A percentile compares a stretch with the other conserved stretches of the same genome.
Evolutionary conservation across 2,113 vertebrate species (phyloP).

Genomic region (Campylorhamphus procurvoides): DNA sequence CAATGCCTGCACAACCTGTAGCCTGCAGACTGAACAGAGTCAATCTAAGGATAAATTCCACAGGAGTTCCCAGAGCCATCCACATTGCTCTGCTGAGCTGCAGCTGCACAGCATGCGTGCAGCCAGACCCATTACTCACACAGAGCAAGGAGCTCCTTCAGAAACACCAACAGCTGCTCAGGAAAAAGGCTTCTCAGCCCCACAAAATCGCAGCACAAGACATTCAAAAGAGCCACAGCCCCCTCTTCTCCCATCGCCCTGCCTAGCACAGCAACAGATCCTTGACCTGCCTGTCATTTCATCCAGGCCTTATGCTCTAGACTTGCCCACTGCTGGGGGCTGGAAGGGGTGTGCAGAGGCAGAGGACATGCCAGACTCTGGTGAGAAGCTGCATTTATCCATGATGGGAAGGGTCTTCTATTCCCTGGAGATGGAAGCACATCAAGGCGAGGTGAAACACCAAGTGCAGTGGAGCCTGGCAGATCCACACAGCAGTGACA

Average conservation of each 20-base stretch:
- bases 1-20: not conserved
- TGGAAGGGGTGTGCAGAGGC: not conserved
- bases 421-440: not conserved
- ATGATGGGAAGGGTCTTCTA: rapidly evolving
- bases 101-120: not conserved
- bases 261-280: not conserved
- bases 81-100: not conserved
- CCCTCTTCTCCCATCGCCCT: not conserved
- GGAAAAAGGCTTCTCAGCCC: not conserved
- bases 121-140: constrained; percentile 16
- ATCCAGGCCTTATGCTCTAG: not conserved
- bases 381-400: not conserved
- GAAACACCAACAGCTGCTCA: not conserved
- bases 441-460: not conserved
- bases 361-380: not conserved
- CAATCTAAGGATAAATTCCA: not conserved
- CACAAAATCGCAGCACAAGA: rapidly evolving
- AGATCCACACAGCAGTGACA: not conserved
- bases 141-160: not conserved
- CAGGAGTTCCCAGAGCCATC: not conserved
- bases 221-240: not conserved
- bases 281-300: not conserved
- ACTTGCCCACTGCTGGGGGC: not conserved
- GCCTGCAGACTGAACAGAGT: not conserved
- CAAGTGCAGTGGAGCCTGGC: rapidly evolving